Percentiles rank a stretch among this genome's conserved stretches.
Conservation (phyloP, 2,888 invertebrate species). For the Nomada lathburiana region DNA sequence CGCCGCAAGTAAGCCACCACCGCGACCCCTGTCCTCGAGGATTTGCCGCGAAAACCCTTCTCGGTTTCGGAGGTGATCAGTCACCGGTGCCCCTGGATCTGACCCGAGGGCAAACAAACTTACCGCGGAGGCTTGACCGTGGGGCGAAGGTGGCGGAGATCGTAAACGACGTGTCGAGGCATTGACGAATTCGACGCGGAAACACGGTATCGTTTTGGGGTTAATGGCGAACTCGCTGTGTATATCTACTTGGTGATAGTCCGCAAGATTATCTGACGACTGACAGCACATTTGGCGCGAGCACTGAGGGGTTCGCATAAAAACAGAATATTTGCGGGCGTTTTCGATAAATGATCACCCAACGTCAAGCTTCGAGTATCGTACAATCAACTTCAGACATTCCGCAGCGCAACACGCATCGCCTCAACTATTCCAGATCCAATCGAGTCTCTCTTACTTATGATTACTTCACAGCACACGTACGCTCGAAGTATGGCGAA, state of each 20-base stretch:
- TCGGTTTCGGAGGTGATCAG: constrained; percentile 73
- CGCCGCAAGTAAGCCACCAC: constrained; percentile 65
- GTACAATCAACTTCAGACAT: neutral
- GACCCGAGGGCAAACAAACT: constrained; percentile 70
- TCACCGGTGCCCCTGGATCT: constrained; percentile 67
- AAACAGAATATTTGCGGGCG: too few species aligned
- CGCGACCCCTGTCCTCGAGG: constrained; percentile 77
- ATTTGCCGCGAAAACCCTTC: constrained; percentile 72
- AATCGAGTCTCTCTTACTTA: constrained; percentile 14
- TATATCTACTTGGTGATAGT: too few species aligned
- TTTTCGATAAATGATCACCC: too few species aligned
- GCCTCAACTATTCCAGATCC: neutral
- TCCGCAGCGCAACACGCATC: too few species aligned
- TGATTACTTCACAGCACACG: neutral
- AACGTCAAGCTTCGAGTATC: too few species aligned
- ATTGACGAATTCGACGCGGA: constrained; percentile 63
- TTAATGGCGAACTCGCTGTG: neutral
- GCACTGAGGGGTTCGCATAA: too few species aligned
- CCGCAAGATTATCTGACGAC: too few species aligned
- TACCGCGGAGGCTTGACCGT: constrained; percentile 63
- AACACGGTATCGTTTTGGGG: constrained; percentile 18
- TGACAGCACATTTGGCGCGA: too few species aligned
- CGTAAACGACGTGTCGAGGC: constrained; percentile 65
- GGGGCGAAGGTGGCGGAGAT: constrained; percentile 60
- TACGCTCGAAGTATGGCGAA: constrained; percentile 19